Conservation (phyloP, 92 coral and sea anemone genomes). For the Zoanthus sansibaricus region DNA sequence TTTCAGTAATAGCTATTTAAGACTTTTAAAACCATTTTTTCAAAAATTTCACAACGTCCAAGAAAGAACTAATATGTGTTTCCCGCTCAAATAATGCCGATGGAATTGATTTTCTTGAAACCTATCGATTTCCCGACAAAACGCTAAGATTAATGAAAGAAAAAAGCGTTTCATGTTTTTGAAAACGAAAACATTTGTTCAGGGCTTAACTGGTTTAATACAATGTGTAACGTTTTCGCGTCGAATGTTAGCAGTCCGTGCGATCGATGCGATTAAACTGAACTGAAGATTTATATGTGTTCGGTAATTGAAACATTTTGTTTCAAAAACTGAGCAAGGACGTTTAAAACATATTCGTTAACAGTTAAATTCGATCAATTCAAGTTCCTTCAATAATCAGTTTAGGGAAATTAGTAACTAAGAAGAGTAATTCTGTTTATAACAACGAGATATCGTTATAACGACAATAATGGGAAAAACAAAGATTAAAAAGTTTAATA, state of each 20-base stretch:
- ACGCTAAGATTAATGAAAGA: neutral
- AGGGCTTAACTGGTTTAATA: slow-evolving; percentile 20
- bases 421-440: no score
- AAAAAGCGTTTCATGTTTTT: slow-evolving; percentile 30
- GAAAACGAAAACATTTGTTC: slow-evolving; percentile 42
- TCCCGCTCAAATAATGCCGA: neutral
- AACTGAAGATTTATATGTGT: neutral
- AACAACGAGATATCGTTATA: no score
- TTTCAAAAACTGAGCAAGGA: neutral
- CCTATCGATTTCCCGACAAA: neutral
- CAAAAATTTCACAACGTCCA: slow-evolving; percentile 11
- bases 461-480: neutral
- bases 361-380: slow-evolving; percentile 9
- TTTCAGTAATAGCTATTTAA: no score
- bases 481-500: neutral
- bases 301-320: slow-evolving; percentile 21
- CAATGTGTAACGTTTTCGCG: slow-evolving; percentile 40
- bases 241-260: slow-evolving; percentile 18
- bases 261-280: neutral
- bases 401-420: no score
- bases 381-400: neutral
- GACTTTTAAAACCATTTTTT: neutral
- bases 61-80: neutral
- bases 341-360: neutral
- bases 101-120: neutral